phyloP scores from a whole-genome alignment of 2,113 vertebrate species.

The Microtus oregoni region DNA sequence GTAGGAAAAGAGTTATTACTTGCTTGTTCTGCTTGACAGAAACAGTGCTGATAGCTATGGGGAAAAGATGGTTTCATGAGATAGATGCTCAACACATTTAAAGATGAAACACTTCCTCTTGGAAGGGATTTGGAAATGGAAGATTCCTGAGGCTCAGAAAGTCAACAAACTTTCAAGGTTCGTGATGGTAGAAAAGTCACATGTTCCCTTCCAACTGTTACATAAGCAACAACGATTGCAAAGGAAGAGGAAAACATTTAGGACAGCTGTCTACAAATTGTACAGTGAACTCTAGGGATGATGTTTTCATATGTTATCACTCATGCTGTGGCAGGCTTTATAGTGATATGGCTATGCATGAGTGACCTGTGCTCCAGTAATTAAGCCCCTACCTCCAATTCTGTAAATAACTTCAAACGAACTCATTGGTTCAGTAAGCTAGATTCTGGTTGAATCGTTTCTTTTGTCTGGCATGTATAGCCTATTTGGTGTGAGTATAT shows the following conservation, averaged over 20 bases:
- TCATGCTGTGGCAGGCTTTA: neutral
- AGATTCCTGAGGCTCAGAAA: neutral
- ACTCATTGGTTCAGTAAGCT: neutral
- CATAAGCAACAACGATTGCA: neutral
- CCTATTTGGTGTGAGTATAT: neutral
- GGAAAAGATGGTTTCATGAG: neutral
- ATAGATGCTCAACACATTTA: slow-evolving; percentile 20
- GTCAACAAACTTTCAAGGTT: neutral
- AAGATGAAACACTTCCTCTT: neutral
- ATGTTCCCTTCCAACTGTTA: neutral
- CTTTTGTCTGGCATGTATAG: neutral
- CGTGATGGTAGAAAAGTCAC: neutral
- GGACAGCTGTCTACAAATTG: neutral
- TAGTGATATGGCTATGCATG: neutral
- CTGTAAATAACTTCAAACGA: neutral
- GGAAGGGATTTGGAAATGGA: too few relatives aligned
- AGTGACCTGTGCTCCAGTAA: neutral
- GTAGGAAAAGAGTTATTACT: neutral
- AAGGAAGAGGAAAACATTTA: neutral
- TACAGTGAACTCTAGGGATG: neutral
- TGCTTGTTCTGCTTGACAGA: neutral
- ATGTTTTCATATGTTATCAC: neutral
- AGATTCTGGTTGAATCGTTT: neutral
- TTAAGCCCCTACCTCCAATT: neutral
- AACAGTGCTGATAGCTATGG: neutral